These are phyloP conservation scores for Leucoraja erinaceus DNA, from an alignment of 2,113 vertebrate species.

Conservation along the genomic window DNA sequence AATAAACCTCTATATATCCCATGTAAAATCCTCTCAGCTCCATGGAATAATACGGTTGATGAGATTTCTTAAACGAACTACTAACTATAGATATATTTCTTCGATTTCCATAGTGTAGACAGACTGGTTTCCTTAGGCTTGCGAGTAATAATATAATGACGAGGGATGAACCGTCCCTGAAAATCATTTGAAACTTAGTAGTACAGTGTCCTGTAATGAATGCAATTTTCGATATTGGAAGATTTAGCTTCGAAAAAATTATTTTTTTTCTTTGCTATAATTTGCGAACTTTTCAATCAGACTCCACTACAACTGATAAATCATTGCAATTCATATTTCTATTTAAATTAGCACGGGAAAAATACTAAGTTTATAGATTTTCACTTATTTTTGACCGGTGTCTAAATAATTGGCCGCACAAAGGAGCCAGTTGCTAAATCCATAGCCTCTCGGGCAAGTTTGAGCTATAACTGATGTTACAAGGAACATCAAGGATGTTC, in stretches of 20 bases:
- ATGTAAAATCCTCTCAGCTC: not conserved
- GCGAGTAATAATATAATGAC: conserved; percentile 20
- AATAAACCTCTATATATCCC: not conserved
- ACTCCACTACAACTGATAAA: not conserved
- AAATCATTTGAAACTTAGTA: conserved; percentile 14
- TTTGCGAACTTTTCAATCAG: conserved; percentile 14
- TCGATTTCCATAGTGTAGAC: not conserved
- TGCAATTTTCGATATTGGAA: conserved; percentile 13
- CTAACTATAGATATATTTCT: conserved; percentile 6
- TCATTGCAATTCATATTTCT: conserved; percentile 1
- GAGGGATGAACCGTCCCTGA: not conserved
- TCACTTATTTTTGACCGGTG: not conserved
- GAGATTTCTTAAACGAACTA: conserved; percentile 2
- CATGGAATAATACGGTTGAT: conserved; percentile 12
- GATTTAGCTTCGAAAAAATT: not conserved
- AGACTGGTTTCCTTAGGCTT: not conserved
- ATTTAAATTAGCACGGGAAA: not conserved
- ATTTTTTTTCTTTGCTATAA: not conserved
- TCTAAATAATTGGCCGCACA: not conserved
- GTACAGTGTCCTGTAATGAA: not conserved
- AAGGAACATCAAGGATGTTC: not conserved
- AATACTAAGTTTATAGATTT: not conserved
- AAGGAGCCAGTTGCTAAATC: not conserved
- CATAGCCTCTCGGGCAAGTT: conserved; percentile 3
- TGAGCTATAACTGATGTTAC: not conserved